Percentiles rank a stretch among this genome's conserved stretches.
These are phyloP conservation scores for Sebastes alutus DNA, from an alignment of 2,797 vertebrate genomes.

Conservation along the genomic window DNA sequence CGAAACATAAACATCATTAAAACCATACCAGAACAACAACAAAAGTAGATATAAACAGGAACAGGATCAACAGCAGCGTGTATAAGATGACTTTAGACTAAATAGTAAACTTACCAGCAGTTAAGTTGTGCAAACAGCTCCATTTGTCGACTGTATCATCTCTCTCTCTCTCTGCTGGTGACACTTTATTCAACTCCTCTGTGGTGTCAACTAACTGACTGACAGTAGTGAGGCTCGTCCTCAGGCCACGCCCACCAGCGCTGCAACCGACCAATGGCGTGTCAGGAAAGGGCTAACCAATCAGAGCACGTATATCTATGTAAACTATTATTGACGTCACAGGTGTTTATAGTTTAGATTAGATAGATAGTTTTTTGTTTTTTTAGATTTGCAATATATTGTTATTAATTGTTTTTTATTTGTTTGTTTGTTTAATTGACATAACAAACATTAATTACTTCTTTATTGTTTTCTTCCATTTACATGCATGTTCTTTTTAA, in stretches of 20 bases:
- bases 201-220: not conserved
- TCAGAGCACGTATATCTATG: not conserved
- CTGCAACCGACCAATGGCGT: slow-evolving; percentile 20
- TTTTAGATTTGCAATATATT: too few relatives aligned
- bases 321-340: not conserved
- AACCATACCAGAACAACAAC: not conserved
- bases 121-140: not conserved
- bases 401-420: too few relatives aligned
- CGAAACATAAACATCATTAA: not conserved
- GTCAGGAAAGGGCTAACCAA: not conserved
- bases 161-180: not conserved
- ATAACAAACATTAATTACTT: too few relatives aligned
- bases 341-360: not conserved
- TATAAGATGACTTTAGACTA: not conserved
- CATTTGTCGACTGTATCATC: accelerated
- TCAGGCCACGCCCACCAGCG: slow-evolving; percentile 36
- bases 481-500: too few relatives aligned
- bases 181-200: not conserved
- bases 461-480: too few relatives aligned
- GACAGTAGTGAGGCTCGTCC: not conserved
- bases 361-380: too few relatives aligned
- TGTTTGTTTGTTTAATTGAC: too few relatives aligned
- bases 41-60: not conserved
- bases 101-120: slow-evolving; percentile 7
- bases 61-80: not conserved